Evolutionary conservation across 1,140 invertebrate genomes (phyloP).

Genomic region (Scaptodrosophila lebanonensis): DNA sequence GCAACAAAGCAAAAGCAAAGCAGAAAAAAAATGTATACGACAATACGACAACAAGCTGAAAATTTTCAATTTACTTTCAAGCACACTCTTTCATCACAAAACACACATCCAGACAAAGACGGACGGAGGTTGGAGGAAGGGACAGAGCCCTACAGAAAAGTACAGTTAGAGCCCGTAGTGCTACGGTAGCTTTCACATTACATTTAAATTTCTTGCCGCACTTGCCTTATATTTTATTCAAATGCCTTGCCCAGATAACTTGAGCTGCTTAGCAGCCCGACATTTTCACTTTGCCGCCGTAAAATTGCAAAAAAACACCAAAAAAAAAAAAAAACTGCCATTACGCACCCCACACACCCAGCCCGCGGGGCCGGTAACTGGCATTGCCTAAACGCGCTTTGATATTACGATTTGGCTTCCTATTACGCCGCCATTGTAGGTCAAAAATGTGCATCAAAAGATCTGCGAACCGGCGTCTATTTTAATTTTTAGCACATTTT

Average conservation of each 20-base stretch:
- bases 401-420: no score
- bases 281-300: slow-evolving; percentile 69
- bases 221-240: slow-evolving; percentile 73
- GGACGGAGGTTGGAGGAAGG: slow-evolving; percentile 1
- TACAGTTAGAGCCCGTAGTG: neutral
- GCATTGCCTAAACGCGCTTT: no score
- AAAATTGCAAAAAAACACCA: slow-evolving; percentile 45
- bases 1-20: no score
- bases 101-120: slow-evolving; percentile 1
- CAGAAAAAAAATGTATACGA: slow-evolving; percentile 27
- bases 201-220: slow-evolving; percentile 51
- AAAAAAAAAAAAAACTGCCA: slow-evolving; percentile 5
- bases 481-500: no score
- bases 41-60: slow-evolving; percentile 1
- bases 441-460: no score
- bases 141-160: no score
- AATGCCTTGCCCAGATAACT: slow-evolving; percentile 59
- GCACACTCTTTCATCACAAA: slow-evolving; percentile 9
- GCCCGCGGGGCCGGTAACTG: no score
- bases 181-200: slow-evolving; percentile 64
- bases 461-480: no score
- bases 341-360: no score
- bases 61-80: slow-evolving; percentile 54
- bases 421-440: no score
- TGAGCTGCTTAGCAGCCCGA: slow-evolving; percentile 55